These are phyloP conservation scores for Spea bombifrons DNA, from an alignment of 2,113 vertebrate genomes.

Conservation along the genomic window DNA sequence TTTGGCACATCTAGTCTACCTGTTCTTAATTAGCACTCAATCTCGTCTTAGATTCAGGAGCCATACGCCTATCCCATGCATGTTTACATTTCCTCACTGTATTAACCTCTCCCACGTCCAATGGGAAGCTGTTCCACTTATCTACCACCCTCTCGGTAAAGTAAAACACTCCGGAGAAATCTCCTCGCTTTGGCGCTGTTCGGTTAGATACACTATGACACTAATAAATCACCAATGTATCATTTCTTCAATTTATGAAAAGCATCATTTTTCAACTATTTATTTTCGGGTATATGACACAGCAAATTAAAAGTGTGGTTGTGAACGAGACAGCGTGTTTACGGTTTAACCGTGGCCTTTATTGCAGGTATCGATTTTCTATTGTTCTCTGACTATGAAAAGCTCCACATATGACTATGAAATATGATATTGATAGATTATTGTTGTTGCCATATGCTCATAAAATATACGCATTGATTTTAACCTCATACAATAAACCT, in stretches of 20 bases:
- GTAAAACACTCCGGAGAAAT: too few species aligned
- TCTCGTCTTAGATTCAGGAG: too few species aligned
- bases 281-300: not conserved
- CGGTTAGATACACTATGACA: not conserved
- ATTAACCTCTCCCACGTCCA: too few species aligned
- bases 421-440: constrained; percentile 5
- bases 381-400: not conserved
- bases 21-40: too few species aligned
- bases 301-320: not conserved
- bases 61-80: too few species aligned
- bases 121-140: too few species aligned
- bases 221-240: not conserved
- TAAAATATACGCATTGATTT: not conserved
- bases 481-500: not conserved
- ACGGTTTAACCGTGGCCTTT: not conserved
- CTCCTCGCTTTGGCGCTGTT: not conserved
- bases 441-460: constrained; percentile 1
- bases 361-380: constrained; percentile 5
- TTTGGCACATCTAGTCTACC: too few species aligned
- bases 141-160: too few species aligned
- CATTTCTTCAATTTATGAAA: constrained; percentile 3
- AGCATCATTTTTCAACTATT: not conserved
- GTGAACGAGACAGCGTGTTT: not conserved
- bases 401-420: not conserved
- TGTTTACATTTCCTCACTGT: too few species aligned